phyloP scores from a whole-genome alignment of 2,888 invertebrate species.

The Leucophora obtusa region DNA sequence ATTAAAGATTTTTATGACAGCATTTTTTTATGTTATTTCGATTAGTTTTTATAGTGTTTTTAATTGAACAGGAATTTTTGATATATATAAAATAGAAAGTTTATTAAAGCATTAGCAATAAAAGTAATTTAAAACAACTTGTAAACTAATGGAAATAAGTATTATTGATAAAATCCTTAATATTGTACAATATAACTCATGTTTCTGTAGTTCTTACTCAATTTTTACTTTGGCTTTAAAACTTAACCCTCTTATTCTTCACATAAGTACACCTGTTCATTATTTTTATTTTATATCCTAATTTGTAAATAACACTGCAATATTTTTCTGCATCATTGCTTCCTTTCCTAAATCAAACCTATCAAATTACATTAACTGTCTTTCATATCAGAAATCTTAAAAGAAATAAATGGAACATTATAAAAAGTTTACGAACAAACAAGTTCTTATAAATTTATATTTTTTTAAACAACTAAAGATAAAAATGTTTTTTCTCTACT shows the following conservation, averaged over 20 bases:
- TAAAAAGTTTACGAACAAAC: slow-evolving; percentile 28
- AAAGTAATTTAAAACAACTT: no score
- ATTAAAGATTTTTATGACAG: background rate
- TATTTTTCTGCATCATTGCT: slow-evolving; percentile 48
- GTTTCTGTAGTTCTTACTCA: no score
- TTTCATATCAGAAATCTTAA: background rate
- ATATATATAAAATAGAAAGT: background rate
- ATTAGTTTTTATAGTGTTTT: background rate
- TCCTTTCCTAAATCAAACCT: slow-evolving; percentile 43
- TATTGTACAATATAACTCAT: no score
- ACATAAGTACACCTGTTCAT: slow-evolving; percentile 31
- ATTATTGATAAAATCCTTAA: no score
- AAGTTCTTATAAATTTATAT: slow-evolving; percentile 2
- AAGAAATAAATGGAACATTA: background rate
- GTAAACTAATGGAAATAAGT: no score
- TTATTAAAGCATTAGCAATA: background rate
- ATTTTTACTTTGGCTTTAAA: background rate
- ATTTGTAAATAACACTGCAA: slow-evolving; percentile 17
- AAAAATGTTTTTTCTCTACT: slow-evolving; percentile 12
- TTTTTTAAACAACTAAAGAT: background rate
- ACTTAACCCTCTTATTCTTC: background rate
- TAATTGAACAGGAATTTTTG: background rate
- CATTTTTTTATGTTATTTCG: background rate
- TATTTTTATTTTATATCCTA: background rate
- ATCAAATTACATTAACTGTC: slow-evolving; percentile 55